Conservation (phyloP, 2,888 invertebrate genomes). For the Stenichneumon culpator region DNA sequence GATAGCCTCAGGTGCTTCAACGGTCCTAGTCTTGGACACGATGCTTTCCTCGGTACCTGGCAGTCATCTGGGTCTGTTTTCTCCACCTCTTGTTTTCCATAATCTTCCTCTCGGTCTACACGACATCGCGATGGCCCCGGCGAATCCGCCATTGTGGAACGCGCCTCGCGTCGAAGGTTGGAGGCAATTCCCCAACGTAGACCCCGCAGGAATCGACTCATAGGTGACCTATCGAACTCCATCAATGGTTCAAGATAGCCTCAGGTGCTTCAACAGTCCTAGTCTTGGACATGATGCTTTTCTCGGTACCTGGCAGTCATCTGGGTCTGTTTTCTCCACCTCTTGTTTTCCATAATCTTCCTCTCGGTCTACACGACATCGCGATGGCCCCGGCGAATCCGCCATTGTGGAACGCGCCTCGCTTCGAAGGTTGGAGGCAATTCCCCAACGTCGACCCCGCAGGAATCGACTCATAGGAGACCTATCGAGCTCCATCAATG, state of each 20-base stretch:
- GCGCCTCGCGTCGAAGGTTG: no score
- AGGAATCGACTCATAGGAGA: conserved; percentile 28
- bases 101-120: conserved; percentile 25
- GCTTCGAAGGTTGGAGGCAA: not conserved
- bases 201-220: no score
- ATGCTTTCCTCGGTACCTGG: conserved; percentile 26
- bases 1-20: conserved; percentile 39
- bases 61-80: conserved; percentile 51
- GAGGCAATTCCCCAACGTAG: no score
- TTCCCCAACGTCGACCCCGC: conserved; percentile 1
- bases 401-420: conserved; percentile 15
- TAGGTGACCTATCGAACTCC: conserved; percentile 55
- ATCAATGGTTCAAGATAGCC: conserved; percentile 49
- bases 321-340: conserved; percentile 7
- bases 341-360: conserved; percentile 43
- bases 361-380: conserved; percentile 41
- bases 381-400: conserved; percentile 17
- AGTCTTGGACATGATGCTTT: conserved; percentile 46
- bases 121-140: conserved; percentile 54
- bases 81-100: conserved; percentile 37
- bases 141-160: conserved; percentile 45
- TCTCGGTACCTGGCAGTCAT: conserved; percentile 21
- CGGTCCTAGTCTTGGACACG: conserved; percentile 1
- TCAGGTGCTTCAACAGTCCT: conserved; percentile 21
- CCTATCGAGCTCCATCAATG: conserved; percentile 57